Evolutionary conservation across 2,113 vertebrate species (phyloP).

Genomic region (Willisornis vidua): DNA sequence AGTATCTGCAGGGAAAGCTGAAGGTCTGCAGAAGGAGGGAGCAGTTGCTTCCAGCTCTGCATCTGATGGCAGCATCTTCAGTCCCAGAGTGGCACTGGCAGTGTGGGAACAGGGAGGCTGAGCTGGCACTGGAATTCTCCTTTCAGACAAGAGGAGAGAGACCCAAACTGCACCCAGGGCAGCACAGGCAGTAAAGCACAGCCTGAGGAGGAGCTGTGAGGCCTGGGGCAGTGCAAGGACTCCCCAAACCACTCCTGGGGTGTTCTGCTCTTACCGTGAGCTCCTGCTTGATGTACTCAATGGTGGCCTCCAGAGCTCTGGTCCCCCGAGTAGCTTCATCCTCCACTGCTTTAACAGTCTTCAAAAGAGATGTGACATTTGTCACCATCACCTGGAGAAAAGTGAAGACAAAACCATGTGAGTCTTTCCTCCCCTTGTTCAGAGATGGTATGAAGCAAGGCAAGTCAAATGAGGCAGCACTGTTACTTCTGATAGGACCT

Average conservation of each 20-base stretch:
- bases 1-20: background rate
- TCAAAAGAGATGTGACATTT: slow-evolving; percentile 96
- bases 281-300: slow-evolving; percentile 98
- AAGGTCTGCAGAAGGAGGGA: background rate
- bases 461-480: background rate
- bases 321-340: slow-evolving; percentile 98
- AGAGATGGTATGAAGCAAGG: background rate
- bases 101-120: background rate
- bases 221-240: background rate
- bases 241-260: background rate
- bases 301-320: slow-evolving; percentile 94
- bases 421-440: background rate
- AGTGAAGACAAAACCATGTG: background rate
- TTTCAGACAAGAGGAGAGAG: background rate
- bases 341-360: slow-evolving; percentile 98
- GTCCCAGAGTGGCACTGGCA: background rate
- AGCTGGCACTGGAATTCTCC: background rate
- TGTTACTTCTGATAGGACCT: background rate
- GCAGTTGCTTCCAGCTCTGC: background rate
- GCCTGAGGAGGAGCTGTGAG: background rate
- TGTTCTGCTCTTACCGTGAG: slow-evolving; percentile 82
- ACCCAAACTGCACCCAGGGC: accelerated
- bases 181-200: background rate
- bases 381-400: slow-evolving; percentile 94
- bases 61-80: background rate